phyloP scores from a whole-genome alignment of 2,888 invertebrate species.

The Prosopocoilus inquinatus region DNA sequence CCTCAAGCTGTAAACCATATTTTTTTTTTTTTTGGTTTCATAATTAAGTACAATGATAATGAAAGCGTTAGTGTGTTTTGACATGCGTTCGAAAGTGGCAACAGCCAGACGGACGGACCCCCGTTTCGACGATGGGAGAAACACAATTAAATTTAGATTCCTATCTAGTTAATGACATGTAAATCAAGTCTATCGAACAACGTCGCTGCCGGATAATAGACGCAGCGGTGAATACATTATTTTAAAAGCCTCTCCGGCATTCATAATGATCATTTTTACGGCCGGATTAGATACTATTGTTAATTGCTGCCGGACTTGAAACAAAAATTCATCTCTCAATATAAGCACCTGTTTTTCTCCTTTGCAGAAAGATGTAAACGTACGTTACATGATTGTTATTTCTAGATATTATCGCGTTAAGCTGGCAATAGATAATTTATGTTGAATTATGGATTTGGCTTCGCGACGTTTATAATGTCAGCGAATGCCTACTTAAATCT shows the following conservation, averaged over 20 bases:
- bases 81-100: slow-evolving; percentile 13
- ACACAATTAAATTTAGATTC: slow-evolving; percentile 19
- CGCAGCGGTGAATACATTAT: slow-evolving; percentile 2
- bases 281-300: background rate
- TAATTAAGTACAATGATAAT: background rate
- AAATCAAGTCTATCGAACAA: slow-evolving; percentile 17
- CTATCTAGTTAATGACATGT: slow-evolving; percentile 19
- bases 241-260: slow-evolving; percentile 4
- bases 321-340: no score
- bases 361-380: no score
- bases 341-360: no score
- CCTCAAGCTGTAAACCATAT: no score
- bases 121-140: slow-evolving; percentile 10
- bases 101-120: slow-evolving; percentile 3
- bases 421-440: slow-evolving; percentile 13
- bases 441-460: slow-evolving; percentile 24
- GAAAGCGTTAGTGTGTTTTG: slow-evolving; percentile 14
- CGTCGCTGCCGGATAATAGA: background rate
- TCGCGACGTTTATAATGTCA: slow-evolving; percentile 23
- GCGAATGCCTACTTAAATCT: slow-evolving; percentile 24
- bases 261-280: background rate
- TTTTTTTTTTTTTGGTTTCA: no score
- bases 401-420: slow-evolving; percentile 14
- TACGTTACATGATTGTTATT: no score
- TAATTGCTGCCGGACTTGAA: background rate